phyloP scores from a whole-genome alignment of 2,113 vertebrate species.

The Riparia riparia region DNA sequence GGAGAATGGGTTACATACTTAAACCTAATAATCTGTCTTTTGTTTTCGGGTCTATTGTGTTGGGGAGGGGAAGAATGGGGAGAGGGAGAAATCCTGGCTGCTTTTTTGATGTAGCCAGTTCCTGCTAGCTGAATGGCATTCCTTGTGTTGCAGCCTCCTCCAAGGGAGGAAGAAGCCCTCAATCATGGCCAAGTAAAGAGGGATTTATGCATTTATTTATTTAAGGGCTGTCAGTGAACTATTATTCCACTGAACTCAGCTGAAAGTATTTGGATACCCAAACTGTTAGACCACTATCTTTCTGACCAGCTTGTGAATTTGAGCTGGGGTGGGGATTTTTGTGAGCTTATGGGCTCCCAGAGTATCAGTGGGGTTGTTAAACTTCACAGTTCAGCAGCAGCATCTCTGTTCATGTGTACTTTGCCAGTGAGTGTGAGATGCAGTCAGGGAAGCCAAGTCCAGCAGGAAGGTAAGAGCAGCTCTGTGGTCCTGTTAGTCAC shows the following conservation, averaged over 20 bases:
- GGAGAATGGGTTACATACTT: constrained; percentile 73
- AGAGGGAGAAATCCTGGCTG: constrained; percentile 74
- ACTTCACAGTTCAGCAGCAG: background rate
- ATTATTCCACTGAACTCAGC: constrained; percentile 22
- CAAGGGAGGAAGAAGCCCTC: background rate
- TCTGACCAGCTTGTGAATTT: background rate
- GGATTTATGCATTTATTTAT: background rate
- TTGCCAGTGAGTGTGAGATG: background rate
- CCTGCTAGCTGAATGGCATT: constrained; percentile 83
- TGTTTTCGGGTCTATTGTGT: constrained; percentile 89
- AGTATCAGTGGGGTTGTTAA: background rate
- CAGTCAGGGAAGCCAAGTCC: background rate
- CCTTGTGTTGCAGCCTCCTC: constrained; percentile 80
- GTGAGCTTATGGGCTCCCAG: background rate
- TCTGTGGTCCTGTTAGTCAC: background rate
- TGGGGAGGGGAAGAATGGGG: constrained; percentile 55
- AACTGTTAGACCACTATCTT: background rate
- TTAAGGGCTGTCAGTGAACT: background rate
- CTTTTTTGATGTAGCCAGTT: constrained; percentile 81
- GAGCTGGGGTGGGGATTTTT: background rate
- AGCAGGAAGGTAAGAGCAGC: background rate
- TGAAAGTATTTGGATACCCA: background rate
- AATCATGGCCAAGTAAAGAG: constrained; percentile 32
- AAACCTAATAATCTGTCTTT: constrained; percentile 92
- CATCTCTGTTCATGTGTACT: background rate